phyloP scores from a whole-genome alignment of 2,797 vertebrate genomes.

The Cebuella pygmaea region DNA sequence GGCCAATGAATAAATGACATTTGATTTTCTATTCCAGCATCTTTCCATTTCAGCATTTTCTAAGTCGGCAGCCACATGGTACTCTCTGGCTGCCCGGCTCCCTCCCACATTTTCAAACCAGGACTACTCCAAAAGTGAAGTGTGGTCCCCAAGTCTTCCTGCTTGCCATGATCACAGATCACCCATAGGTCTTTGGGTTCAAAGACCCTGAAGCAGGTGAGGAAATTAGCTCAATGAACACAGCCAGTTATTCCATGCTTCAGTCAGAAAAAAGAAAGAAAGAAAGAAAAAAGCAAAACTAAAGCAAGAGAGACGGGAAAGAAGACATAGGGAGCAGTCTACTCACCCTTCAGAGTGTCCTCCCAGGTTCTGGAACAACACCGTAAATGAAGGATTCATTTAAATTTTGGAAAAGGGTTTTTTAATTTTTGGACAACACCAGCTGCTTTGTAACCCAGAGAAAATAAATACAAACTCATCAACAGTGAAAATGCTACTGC shows the following conservation, averaged over 20 bases:
- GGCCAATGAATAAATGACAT: slow-evolving; percentile 66
- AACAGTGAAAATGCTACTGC: background rate
- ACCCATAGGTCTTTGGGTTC: background rate
- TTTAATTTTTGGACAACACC: background rate
- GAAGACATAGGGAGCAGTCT: too few species aligned
- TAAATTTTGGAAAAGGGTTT: background rate
- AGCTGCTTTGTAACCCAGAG: background rate
- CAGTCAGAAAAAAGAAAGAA: background rate
- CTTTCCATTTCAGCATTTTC: slow-evolving; percentile 57
- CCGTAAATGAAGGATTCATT: background rate
- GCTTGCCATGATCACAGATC: background rate
- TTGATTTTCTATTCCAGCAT: slow-evolving; percentile 63
- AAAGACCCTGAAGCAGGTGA: background rate
- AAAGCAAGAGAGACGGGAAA: background rate
- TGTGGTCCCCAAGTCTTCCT: background rate
- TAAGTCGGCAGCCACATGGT: slow-evolving; percentile 58
- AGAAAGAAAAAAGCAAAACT: background rate
- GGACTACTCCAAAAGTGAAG: background rate
- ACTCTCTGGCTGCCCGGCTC: background rate
- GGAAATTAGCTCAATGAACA: background rate
- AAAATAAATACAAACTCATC: slow-evolving; percentile 28
- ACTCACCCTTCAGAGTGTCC: accelerated
- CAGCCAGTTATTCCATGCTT: background rate
- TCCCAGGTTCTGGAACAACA: background rate
- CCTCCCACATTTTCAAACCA: slow-evolving; percentile 54